Evolutionary conservation across 2,888 invertebrate species (phyloP).

Genomic region (Eretmocerus hayati): DNA sequence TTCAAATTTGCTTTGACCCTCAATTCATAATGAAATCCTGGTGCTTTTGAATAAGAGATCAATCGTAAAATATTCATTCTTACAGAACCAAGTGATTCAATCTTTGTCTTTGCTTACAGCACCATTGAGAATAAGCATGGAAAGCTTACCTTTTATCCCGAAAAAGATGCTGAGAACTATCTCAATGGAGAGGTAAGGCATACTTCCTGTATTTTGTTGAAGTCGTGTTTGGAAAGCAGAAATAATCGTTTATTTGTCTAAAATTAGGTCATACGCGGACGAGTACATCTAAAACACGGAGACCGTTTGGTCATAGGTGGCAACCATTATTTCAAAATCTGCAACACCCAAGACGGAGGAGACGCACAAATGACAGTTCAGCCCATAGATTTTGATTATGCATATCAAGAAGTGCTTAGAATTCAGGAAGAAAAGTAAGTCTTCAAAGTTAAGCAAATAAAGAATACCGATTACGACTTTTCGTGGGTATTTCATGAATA

Average conservation of each 20-base stretch:
- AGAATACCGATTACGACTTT: background rate
- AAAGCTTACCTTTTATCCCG: slow-evolving; percentile 47
- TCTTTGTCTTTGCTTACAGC: slow-evolving; percentile 31
- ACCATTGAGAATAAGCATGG: slow-evolving; percentile 49
- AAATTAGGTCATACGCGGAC: slow-evolving; percentile 43
- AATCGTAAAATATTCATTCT: no score
- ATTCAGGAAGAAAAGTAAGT: slow-evolving; percentile 51
- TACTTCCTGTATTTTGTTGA: background rate
- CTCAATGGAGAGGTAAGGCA: slow-evolving; percentile 49
- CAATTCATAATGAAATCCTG: no score
- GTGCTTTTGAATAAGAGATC: no score
- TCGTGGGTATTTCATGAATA: no score
- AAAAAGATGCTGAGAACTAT: slow-evolving; percentile 50
- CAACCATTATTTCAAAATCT: slow-evolving; percentile 53
- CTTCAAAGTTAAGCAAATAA: background rate
- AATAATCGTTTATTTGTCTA: no score
- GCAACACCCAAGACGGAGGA: slow-evolving; percentile 46
- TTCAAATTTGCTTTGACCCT: no score
- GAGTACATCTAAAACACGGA: slow-evolving; percentile 48
- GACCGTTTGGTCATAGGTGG: slow-evolving; percentile 55
- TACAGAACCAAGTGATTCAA: no score
- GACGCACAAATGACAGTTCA: slow-evolving; percentile 30
- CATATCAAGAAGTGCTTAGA: slow-evolving; percentile 51
- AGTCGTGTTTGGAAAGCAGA: no score
- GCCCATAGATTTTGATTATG: slow-evolving; percentile 50